Evolutionary conservation across 2,113 vertebrate genomes (phyloP), one percentile per base, ranked within the genome.

Genomic region (Brachyhypopomus occidentalis): DNA sequence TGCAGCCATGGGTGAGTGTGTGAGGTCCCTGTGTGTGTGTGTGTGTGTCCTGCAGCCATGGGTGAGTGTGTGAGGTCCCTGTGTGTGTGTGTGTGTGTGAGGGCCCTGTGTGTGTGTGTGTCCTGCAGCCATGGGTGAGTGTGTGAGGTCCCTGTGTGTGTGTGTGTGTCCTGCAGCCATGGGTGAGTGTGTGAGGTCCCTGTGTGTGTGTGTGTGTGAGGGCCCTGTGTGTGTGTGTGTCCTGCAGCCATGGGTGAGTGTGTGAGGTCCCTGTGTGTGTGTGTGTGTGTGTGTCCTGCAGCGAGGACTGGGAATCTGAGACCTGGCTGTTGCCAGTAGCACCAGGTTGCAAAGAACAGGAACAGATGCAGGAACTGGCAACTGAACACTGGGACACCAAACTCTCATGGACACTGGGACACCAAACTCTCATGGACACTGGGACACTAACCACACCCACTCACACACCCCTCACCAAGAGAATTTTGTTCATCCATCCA

Each of bases 201-300:
- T n/a, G 30, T 30, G 1, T 30, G 1, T 30, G 30, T 30, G 30
- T 30, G 30, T 30, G 30, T 30, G 30, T 30, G 30, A n/a, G n/a
- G n/a, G n/a, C n/a, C n/a, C n/a, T 30, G 30, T 30, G 30, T 30
- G 30, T 30, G 30, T 30, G 30, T 30, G 30, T 30, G 30, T 30
- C n/a, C n/a, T n/a, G n/a, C 97, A 98, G 84, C 94, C 96, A 0
- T 98, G 97, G 97, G 97, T 98, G 90, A 95, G 96, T 93, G 74
- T 86, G 58, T 70, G n/a, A 88, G 34, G 71, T 9, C 41, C 41
- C 30, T 30, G 30, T 30, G 2, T 30, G 30, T 30, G 30, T 38
- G 19, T 30, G 30, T 38, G 19, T 45, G 41, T 58, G 45, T 23
- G 55, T 60, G 22, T 30, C 70, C 48, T 78, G 59, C 38, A 71